These are phyloP conservation scores for Helicoverpa zea DNA, from an alignment of 1,140 invertebrate genomes.

Conservation along the genomic window DNA sequence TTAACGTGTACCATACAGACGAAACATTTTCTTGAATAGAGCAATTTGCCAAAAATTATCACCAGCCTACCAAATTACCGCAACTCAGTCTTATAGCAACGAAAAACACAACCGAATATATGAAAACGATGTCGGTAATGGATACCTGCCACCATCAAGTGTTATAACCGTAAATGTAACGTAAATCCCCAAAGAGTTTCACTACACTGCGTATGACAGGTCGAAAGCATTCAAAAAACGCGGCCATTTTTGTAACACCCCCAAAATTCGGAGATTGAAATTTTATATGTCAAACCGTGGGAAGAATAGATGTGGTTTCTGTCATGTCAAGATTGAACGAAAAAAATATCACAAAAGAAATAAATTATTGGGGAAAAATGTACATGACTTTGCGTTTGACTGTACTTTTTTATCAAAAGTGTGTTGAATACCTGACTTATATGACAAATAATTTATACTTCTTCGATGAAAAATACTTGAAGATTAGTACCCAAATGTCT, in stretches of 20 bases:
- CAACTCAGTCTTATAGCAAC: constrained; percentile 11
- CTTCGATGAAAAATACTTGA: no score
- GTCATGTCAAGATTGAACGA: neutral
- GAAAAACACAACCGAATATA: constrained; percentile 40
- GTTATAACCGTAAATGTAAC: constrained; percentile 35
- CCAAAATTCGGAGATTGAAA: constrained; percentile 4
- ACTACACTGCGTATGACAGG: constrained; percentile 19
- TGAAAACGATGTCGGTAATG: constrained; percentile 35
- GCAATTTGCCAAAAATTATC: neutral
- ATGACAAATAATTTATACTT: no score
- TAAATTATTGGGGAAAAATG: no score
- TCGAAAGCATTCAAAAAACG: constrained; percentile 4
- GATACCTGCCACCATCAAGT: constrained; percentile 36
- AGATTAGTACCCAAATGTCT: no score
- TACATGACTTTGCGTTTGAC: no score
- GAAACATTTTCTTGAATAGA: neutral
- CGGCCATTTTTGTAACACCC: neutral
- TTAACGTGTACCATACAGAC: neutral
- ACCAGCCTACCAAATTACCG: constrained; percentile 11
- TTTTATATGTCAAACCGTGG: neutral
- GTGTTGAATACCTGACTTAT: no score
- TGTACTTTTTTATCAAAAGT: no score
- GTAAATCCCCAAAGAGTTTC: constrained; percentile 41
- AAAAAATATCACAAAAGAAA: neutral
- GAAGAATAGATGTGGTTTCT: neutral